phyloP scores from a whole-genome alignment of 2,797 vertebrate genomes.

The Syndactyla subalaris region DNA sequence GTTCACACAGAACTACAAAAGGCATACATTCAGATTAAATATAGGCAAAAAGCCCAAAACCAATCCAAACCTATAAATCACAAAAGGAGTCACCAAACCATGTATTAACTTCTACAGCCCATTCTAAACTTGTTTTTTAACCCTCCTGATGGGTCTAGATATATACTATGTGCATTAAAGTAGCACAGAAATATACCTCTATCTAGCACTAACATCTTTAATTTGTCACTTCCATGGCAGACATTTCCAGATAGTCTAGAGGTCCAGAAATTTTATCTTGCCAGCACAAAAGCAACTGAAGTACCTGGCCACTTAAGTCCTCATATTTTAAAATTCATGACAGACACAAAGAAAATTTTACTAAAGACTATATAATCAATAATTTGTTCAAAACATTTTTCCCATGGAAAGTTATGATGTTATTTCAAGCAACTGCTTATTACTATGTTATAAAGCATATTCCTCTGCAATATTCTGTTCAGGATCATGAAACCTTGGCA shows the following conservation, averaged over 20 bases:
- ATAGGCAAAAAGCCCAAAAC: neutral
- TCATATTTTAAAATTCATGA: constrained; percentile 47
- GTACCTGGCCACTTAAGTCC: constrained; percentile 34
- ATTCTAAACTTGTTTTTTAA: neutral
- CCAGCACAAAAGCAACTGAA: constrained; percentile 37
- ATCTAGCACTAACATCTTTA: constrained; percentile 30
- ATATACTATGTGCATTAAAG: neutral
- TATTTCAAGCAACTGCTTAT: constrained; percentile 59
- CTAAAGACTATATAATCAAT: constrained; percentile 64
- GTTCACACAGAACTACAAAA: constrained; percentile 43
- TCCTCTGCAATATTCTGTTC: constrained; percentile 48
- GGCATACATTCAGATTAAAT: neutral
- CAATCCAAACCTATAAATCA: neutral
- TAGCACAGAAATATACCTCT: constrained; percentile 23
- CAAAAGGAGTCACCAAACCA: neutral
- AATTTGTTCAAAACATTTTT: constrained; percentile 60
- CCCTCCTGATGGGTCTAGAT: neutral
- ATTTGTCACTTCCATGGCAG: constrained; percentile 59
- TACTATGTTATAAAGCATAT: constrained; percentile 43
- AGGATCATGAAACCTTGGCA: constrained; percentile 57
- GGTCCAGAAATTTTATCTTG: constrained; percentile 3
- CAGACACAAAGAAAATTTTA: constrained; percentile 66
- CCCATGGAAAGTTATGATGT: constrained; percentile 56
- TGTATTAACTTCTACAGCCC: neutral
- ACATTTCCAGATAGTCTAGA: constrained; percentile 32